Evolutionary conservation across 1,140 invertebrate species (phyloP).

Genomic region (Homarus americanus): DNA sequence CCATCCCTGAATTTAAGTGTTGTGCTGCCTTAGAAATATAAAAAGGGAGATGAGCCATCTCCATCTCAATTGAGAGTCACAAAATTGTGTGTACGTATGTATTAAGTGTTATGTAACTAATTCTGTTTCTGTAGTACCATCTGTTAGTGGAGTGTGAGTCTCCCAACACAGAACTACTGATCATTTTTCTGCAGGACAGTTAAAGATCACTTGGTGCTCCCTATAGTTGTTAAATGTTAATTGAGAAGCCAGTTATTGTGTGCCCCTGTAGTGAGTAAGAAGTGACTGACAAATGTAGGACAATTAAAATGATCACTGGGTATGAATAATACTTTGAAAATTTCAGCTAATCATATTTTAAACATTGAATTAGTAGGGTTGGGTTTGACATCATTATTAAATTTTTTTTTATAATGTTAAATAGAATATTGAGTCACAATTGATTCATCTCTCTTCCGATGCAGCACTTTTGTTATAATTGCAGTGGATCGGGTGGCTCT

Average conservation of each 20-base stretch:
- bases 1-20: not conserved
- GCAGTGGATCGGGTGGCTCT: too few species aligned
- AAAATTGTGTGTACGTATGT: not conserved
- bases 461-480: too few species aligned
- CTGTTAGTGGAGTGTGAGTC: not conserved
- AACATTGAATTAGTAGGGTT: too few species aligned
- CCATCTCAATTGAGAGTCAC: not conserved
- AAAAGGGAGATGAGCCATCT: not conserved
- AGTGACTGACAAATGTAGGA: not conserved
- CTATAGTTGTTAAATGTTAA: constrained; percentile 27
- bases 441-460: too few species aligned
- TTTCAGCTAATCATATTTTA: too few species aligned
- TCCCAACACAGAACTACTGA: not conserved
- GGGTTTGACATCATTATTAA: too few species aligned
- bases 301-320: not conserved
- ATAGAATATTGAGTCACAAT: too few species aligned
- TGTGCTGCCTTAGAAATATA: not conserved
- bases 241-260: constrained; percentile 11
- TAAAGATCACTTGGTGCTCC: constrained; percentile 32
- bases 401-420: too few species aligned
- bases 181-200: constrained; percentile 48
- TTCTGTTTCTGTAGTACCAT: not conserved
- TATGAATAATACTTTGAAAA: not conserved
- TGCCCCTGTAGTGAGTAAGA: not conserved
- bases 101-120: not conserved